phyloP scores from a whole-genome alignment of 35 echinoderm and acorn worm genomes.

The Apostichopus japonicus region DNA sequence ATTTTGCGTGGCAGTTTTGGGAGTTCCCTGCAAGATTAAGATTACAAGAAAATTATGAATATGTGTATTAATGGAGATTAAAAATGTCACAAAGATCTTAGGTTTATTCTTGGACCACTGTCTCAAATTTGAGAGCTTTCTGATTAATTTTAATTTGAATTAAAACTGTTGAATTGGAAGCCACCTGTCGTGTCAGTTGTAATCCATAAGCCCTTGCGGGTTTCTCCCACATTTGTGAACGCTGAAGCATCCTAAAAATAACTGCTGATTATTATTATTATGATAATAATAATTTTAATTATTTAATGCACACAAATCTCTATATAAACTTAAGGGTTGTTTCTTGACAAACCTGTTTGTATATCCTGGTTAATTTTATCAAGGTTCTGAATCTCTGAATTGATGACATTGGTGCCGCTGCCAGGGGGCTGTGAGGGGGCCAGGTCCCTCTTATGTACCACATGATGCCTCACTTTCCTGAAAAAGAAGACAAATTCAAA shows the following conservation, averaged over 20 bases:
- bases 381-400: conserved; percentile 74
- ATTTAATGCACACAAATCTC: too few species aligned
- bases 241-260: neutral
- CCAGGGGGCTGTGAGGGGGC: neutral
- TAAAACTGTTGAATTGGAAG: too few species aligned
- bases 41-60: too few species aligned
- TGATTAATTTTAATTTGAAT: too few species aligned
- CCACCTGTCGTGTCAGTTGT: too few species aligned
- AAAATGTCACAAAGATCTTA: too few species aligned
- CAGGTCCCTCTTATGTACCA: conserved; percentile 65
- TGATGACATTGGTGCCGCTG: conserved; percentile 56
- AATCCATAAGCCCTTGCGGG: neutral
- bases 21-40: too few species aligned
- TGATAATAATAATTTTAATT: too few species aligned
- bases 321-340: neutral
- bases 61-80: too few species aligned
- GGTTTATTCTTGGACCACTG: too few species aligned
- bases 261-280: neutral
- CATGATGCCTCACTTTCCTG: conserved; percentile 90
- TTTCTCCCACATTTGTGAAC: neutral
- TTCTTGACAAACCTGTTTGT: conserved; percentile 72
- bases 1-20: too few species aligned
- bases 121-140: too few species aligned
- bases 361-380: conserved; percentile 78
- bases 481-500: neutral